phyloP scores from a whole-genome alignment of 2,888 invertebrate species.

The Chironomus riparius region DNA sequence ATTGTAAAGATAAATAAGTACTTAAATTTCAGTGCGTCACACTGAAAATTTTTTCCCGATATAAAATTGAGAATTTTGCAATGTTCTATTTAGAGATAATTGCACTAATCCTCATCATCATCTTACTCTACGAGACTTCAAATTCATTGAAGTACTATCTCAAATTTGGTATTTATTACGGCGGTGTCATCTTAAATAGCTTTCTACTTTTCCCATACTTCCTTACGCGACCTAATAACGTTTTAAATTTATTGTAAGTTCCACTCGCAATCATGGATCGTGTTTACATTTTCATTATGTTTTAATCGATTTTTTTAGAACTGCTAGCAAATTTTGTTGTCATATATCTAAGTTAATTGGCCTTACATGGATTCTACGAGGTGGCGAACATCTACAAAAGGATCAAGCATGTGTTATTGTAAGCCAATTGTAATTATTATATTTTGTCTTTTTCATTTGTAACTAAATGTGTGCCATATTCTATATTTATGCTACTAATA shows the following conservation, averaged over 20 bases:
- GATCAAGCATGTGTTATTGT: constrained; percentile 77
- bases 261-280: not conserved
- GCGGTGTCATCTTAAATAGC: constrained; percentile 12
- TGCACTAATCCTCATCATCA: not conserved
- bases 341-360: constrained; percentile 48
- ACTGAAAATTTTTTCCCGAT: not conserved
- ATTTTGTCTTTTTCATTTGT: constrained; percentile 33
- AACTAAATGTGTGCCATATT: no score
- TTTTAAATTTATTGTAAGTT: constrained; percentile 6
- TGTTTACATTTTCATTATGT: not conserved
- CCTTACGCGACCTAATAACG: not conserved
- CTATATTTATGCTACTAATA: no score
- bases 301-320: constrained; percentile 7
- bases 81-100: constrained; percentile 17
- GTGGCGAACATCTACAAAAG: constrained; percentile 65
- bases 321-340: constrained; percentile 17
- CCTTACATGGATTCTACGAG: constrained; percentile 72
- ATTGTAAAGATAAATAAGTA: not conserved
- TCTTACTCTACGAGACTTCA: constrained; percentile 1
- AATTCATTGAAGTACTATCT: constrained; percentile 14
- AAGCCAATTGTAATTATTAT: not conserved
- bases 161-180: constrained; percentile 7
- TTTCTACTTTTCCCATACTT: constrained; percentile 6
- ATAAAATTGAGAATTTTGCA: not conserved
- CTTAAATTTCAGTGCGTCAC: not conserved